Conservation (phyloP, 1,140 invertebrate genomes). For the Heliconius nattereri region DNA sequence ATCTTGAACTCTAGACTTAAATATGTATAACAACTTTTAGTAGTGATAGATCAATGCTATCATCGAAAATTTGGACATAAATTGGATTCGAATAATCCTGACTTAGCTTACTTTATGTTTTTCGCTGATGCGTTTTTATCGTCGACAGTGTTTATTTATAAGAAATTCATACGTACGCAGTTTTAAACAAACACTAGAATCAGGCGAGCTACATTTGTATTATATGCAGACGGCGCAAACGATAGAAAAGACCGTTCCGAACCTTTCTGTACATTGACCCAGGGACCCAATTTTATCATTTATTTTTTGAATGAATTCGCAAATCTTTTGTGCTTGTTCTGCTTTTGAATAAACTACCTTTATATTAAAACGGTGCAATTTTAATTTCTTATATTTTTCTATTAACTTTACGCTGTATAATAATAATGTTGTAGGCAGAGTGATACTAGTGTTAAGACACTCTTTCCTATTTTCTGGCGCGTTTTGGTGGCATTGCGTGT, state of each 20-base stretch:
- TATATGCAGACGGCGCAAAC: conserved; percentile 28
- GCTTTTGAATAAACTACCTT: neutral
- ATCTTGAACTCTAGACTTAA: conserved; percentile 1
- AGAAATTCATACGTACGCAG: conserved; percentile 27
- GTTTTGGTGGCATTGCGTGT: no score
- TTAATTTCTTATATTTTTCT: neutral
- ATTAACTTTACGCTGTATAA: neutral
- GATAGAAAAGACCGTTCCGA: neutral
- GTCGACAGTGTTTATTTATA: conserved; percentile 28
- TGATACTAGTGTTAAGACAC: no score
- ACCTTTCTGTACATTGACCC: conserved; percentile 11
- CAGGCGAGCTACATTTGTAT: conserved; percentile 15
- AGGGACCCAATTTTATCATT: neutral
- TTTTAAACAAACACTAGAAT: conserved; percentile 27
- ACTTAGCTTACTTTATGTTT: conserved; percentile 7
- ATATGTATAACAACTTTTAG: neutral
- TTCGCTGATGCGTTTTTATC: conserved; percentile 18
- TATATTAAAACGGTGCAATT: neutral
- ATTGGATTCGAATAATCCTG: neutral
- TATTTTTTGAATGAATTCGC: neutral
- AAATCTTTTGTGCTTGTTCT: neutral
- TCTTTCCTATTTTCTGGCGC: no score
- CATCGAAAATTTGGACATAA: neutral
- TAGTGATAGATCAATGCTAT: neutral
- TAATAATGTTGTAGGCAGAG: no score